These are phyloP conservation scores for Menidia beryllina DNA, from an alignment of 2,113 vertebrate genomes.

Conservation along the genomic window DNA sequence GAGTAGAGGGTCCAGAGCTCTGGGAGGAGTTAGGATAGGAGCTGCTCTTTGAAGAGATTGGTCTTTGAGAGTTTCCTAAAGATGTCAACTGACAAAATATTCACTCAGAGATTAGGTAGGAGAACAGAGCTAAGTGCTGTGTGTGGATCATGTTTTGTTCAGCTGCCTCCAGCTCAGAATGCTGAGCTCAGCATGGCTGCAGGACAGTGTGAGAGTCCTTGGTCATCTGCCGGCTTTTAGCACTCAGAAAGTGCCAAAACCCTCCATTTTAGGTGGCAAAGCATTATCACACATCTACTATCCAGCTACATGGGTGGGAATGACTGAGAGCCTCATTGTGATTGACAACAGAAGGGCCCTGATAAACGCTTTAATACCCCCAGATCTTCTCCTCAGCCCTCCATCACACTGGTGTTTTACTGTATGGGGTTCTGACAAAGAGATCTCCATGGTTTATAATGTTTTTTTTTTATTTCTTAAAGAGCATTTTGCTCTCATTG, in stretches of 20 bases:
- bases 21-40: no score
- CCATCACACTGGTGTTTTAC: neutral
- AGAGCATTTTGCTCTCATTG: no score
- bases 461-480: no score
- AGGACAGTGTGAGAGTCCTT: slow-evolving; percentile 40
- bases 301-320: slow-evolving; percentile 50
- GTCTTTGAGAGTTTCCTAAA: no score
- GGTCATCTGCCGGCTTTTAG: slow-evolving; percentile 72
- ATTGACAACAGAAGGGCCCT: slow-evolving; percentile 22
- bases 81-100: no score
- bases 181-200: slow-evolving; percentile 46
- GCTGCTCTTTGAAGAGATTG: no score
- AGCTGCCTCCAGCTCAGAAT: slow-evolving; percentile 1
- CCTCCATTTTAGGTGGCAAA: slow-evolving; percentile 73
- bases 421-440: no score
- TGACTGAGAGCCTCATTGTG: slow-evolving; percentile 43
- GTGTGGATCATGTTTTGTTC: neutral
- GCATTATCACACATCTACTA: slow-evolving; percentile 67
- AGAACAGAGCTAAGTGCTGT: neutral
- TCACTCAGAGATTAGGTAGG: neutral
- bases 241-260: slow-evolving; percentile 73
- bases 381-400: slow-evolving; percentile 6
- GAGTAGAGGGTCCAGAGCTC: no score
- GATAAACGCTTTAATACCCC: slow-evolving; percentile 38
- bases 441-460: no score